Conservation (phyloP, 2,888 invertebrate species). For the Nasonovia ribisnigri region DNA sequence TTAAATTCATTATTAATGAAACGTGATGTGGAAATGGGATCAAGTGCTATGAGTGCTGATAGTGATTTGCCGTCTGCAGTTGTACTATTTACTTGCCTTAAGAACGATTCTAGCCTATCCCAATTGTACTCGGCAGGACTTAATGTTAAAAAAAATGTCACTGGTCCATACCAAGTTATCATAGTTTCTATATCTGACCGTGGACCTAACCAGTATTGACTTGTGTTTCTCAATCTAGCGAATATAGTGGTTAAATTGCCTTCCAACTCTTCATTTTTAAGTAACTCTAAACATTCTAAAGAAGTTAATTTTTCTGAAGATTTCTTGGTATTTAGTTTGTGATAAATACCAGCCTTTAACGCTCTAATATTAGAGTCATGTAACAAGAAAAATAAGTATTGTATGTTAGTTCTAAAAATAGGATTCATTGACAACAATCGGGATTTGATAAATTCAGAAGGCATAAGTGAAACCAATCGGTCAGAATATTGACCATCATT, state of each 20-base stretch:
- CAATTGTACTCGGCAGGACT: constrained; percentile 68
- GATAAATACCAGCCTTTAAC: background rate
- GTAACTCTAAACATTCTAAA: background rate
- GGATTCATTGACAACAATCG: background rate
- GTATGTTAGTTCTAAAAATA: background rate
- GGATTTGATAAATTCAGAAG: background rate
- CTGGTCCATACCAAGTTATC: no score
- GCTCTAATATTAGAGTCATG: background rate
- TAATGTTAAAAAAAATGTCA: constrained; percentile 67
- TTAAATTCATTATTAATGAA: constrained; percentile 69
- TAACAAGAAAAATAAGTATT: background rate
- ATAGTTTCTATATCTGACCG: no score
- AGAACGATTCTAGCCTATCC: constrained; percentile 68
- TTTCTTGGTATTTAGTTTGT: background rate
- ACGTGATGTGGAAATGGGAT: constrained; percentile 69
- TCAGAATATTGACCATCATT: background rate
- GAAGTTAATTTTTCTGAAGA: background rate
- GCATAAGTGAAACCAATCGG: background rate
- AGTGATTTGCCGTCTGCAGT: constrained; percentile 67
- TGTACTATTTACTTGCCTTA: constrained; percentile 68
- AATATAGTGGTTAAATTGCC: no score
- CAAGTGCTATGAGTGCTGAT: constrained; percentile 69
- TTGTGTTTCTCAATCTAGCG: no score
- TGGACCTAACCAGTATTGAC: no score
- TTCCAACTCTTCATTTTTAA: no score